Evolutionary conservation across 2,113 vertebrate species (phyloP).

Genomic region (Picathartes gymnocephalus): DNA sequence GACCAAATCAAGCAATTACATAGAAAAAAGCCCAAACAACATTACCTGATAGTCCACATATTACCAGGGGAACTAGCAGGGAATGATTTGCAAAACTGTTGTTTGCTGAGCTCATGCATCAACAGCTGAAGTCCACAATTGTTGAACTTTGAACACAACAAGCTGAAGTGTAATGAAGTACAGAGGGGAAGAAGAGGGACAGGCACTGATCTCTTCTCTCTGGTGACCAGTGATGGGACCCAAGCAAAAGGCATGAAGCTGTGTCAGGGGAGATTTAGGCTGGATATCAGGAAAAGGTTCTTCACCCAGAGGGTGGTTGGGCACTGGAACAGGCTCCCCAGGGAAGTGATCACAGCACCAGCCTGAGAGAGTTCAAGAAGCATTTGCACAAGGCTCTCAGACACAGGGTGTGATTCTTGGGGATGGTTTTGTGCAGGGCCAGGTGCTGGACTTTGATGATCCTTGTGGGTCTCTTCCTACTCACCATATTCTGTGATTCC

Average conservation of each 20-base stretch:
- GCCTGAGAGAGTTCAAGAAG: background rate
- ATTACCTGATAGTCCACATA: background rate
- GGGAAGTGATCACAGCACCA: background rate
- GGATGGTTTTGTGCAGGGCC: background rate
- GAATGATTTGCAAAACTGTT: background rate
- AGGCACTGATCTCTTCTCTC: background rate
- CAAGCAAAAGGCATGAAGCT: background rate
- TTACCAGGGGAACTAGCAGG: background rate
- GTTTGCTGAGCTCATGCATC: background rate
- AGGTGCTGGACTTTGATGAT: background rate
- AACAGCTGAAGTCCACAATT: background rate
- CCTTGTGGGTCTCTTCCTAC: background rate
- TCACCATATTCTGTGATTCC: background rate
- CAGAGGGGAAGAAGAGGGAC: background rate
- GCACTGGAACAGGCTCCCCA: background rate
- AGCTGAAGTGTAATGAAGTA: background rate
- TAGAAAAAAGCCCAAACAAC: background rate
- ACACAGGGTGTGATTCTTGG: no score
- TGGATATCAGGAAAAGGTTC: background rate
- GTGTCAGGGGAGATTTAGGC: background rate
- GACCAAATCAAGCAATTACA: background rate
- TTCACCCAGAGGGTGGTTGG: fast-evolving
- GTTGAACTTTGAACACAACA: background rate
- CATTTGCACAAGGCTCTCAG: background rate
- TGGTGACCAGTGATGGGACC: no score